These are phyloP conservation scores for Amphibalanus amphitrite DNA, from an alignment of 1,140 invertebrate species.

Conservation along the genomic window DNA sequence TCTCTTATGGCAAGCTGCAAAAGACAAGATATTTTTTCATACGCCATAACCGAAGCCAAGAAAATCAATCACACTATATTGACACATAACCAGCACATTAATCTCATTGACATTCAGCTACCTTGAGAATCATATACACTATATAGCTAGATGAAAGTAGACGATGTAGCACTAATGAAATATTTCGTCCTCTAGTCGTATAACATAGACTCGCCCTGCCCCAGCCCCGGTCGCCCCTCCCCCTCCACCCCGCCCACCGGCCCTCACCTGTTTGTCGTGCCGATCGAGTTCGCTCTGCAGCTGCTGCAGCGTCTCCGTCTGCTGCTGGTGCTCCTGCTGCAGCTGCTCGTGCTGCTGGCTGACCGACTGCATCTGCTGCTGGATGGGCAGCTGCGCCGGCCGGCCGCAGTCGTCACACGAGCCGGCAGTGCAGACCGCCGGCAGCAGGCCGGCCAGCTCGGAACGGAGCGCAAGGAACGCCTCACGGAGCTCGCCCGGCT, in stretches of 20 bases:
- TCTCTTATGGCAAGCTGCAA: slow-evolving; percentile 54
- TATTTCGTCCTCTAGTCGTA: no score
- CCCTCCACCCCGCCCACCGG: neutral
- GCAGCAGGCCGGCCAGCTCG: neutral
- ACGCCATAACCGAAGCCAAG: no score
- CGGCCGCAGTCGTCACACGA: slow-evolving; percentile 41
- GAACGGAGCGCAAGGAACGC: neutral
- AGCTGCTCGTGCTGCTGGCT: neutral
- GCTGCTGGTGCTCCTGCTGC: neutral
- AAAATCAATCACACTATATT: no score
- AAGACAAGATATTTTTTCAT: no score
- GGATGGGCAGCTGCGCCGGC: neutral
- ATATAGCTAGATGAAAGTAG: no score
- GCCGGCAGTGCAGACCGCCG: slow-evolving; percentile 19
- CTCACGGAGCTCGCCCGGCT: neutral
- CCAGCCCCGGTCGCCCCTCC: no score
- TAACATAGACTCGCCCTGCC: no score
- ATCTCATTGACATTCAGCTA: no score
- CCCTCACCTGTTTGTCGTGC: slow-evolving; percentile 12
- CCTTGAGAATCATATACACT: no score
- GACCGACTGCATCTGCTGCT: neutral
- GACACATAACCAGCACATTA: no score
- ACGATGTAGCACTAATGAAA: no score
- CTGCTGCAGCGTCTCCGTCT: neutral
- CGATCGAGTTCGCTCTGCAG: slow-evolving; percentile 14